A percentile compares a stretch with the other conserved stretches of the same genome.
Conservation (phyloP, 1,140 invertebrate genomes). For the Thaumatotibia leucotreta region DNA sequence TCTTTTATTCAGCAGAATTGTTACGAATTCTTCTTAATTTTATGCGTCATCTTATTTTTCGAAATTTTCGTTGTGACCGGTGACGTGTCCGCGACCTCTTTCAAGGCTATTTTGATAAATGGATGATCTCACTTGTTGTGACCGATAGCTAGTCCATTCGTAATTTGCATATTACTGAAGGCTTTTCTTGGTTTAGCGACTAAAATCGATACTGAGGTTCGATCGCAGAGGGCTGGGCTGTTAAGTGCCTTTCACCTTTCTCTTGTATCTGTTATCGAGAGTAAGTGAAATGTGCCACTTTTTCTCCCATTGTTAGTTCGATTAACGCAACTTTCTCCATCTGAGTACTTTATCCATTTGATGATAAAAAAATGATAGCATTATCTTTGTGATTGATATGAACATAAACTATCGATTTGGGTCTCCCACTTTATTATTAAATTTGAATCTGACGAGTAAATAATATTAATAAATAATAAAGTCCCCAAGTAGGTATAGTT, state of each 20-base stretch:
- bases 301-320: not conserved
- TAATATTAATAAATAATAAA: too few relatives aligned
- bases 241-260: constrained; percentile 21
- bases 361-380: not conserved
- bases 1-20: not conserved
- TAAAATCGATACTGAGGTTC: not conserved
- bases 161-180: constrained; percentile 10
- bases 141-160: not conserved
- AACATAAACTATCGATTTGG: too few relatives aligned
- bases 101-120: constrained; percentile 24
- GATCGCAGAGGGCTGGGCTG: not conserved
- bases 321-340: not conserved
- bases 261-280: not conserved
- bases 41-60: not conserved
- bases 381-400: too few relatives aligned
- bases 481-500: too few relatives aligned
- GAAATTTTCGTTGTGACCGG: not conserved
- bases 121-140: constrained; percentile 26
- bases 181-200: not conserved
- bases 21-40: not conserved
- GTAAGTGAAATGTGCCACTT: not conserved
- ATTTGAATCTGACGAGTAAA: too few relatives aligned
- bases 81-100: constrained; percentile 23
- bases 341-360: not conserved
- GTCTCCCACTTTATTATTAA: too few relatives aligned